phyloP scores from a whole-genome alignment of 2,113 vertebrate species.

The Tichodroma muraria region DNA sequence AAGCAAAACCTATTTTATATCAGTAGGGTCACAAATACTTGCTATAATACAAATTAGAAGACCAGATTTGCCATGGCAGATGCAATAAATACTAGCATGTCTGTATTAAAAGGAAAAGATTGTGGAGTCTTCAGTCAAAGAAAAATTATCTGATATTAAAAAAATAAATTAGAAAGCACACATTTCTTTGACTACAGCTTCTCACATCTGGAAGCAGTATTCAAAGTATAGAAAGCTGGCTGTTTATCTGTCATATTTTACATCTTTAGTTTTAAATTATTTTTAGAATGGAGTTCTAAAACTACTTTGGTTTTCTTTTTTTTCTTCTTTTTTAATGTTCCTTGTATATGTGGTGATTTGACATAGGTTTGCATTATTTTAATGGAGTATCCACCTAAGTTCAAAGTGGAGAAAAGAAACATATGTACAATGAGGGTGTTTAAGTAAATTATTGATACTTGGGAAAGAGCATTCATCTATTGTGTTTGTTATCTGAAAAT shows the following conservation, averaged over 20 bases:
- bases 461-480: neutral
- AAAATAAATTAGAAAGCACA: neutral
- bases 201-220: neutral
- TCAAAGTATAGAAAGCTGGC: neutral
- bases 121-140: neutral
- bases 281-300: neutral
- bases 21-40: neutral
- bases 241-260: neutral
- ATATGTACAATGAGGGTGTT: neutral
- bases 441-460: neutral
- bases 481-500: neutral
- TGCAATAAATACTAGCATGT: neutral
- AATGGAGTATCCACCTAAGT: neutral
- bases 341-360: neutral
- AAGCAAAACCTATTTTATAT: neutral
- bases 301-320: neutral
- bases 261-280: neutral
- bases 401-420: neutral
- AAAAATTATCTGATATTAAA: neutral
- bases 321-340: neutral
- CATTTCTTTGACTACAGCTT: neutral
- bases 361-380: neutral
- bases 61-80: neutral
- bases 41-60: neutral
- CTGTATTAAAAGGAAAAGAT: neutral